Evolutionary conservation across 2,888 invertebrate genomes (phyloP), one percentile per base, ranked within the genome.

Genomic region (Drosophila paramelanica): DNA sequence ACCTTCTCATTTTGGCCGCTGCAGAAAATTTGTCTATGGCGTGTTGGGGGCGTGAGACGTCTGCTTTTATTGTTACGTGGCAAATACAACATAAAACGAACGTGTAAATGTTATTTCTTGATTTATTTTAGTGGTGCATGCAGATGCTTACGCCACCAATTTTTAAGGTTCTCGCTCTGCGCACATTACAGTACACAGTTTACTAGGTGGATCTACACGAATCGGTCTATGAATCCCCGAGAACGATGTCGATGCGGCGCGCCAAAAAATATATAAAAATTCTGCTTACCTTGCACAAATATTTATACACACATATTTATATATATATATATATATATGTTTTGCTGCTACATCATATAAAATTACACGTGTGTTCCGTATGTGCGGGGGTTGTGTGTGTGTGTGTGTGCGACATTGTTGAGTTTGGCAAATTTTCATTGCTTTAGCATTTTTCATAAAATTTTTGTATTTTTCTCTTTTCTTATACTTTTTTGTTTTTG

Each of bases 91-190:
- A 84, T 85, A 80, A 86, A 85, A 71, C 79, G 87, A 81, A 85
- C 85, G 85, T 86, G 85, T 82, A 86, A 86, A 87, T 87, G 85
- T 86, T 86, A 85, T 87, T 86, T 83, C 83, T 87, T 87, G 85
- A 87, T 86, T 86, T 85, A 87, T 86, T 87, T 86, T 81, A 79
- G 87, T 82, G 77, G 79, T 82, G 82, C 85, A 85, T 85, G 85
- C 84, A 86, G 84, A 79, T 84, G 82, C 82, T 83, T 83, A 84
- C 85, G 73, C 71, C 74, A 74, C 88, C 82, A 72, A 87, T 87
- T 77, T 76, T 68, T 74, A 84, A 68, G 77, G 64, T 53, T 52
- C 52, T 46, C 39, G 31, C 49, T 39, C 46, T 42, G 17, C 39
- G 51, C 42, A 49, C 52, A 59, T 59, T 59, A 62, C 62, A 51